These are phyloP conservation scores for Cavia porcellus DNA, from an alignment of 2,113 vertebrate species.

Conservation along the genomic window DNA sequence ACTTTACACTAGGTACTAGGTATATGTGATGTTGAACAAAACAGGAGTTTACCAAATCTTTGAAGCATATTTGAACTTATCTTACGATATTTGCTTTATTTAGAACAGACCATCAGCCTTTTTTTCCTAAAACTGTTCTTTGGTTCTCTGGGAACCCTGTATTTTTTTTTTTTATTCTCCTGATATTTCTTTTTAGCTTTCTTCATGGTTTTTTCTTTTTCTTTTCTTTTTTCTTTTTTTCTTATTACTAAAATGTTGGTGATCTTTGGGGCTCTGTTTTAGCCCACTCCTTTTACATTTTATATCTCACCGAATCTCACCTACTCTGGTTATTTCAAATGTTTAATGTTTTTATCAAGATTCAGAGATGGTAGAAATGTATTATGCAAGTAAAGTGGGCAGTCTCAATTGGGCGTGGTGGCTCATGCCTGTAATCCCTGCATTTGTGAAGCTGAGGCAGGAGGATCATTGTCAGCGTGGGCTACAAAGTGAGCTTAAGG, in stretches of 20 bases:
- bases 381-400: neutral
- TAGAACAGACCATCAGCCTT: neutral
- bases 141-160: neutral
- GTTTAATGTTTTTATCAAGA: neutral
- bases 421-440: no score
- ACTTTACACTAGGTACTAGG: neutral
- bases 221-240: neutral
- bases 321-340: neutral
- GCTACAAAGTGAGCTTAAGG: no score
- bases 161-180: neutral
- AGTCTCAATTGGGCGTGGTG: no score
- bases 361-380: neutral
- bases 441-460: no score
- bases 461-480: no score
- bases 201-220: neutral
- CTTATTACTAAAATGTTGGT: neutral
- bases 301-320: neutral
- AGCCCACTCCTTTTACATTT: neutral
- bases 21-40: neutral
- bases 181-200: neutral
- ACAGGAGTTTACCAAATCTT: neutral
- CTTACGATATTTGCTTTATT: neutral
- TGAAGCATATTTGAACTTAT: neutral
- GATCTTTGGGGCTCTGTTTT: neutral
- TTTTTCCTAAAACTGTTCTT: constrained; percentile 13